phyloP scores from a whole-genome alignment of 2,888 invertebrate species.

The Pachymerium ferrugineum region DNA sequence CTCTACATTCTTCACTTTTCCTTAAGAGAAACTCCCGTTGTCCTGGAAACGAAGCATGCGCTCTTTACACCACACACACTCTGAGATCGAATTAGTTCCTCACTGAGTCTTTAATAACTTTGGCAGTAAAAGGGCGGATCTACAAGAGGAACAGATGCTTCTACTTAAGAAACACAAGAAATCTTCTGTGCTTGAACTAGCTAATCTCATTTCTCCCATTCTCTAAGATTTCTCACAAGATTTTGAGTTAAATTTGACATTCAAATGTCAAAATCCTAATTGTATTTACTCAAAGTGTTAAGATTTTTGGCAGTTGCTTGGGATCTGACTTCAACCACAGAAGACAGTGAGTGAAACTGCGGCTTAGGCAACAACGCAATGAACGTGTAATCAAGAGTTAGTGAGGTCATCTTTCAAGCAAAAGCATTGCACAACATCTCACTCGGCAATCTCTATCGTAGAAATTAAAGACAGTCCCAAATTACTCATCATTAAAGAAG shows the following conservation, averaged over 20 bases:
- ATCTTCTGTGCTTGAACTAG: too few relatives aligned
- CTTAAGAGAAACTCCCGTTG: background rate
- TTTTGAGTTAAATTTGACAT: too few relatives aligned
- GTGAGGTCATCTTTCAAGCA: constrained; percentile 13
- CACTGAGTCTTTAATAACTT: constrained; percentile 9
- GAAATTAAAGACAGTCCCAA: background rate
- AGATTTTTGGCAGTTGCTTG: background rate
- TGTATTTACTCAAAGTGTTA: background rate
- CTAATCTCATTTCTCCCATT: too few relatives aligned
- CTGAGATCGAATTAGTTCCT: constrained; percentile 18
- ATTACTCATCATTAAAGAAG: constrained; percentile 11
- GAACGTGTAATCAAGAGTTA: constrained; percentile 24
- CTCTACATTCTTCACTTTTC: background rate
- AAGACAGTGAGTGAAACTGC: constrained; percentile 15
- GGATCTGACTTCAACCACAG: background rate
- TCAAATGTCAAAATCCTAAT: background rate
- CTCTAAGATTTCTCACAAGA: too few relatives aligned
- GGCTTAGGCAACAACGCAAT: constrained; percentile 14
- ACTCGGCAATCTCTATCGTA: background rate
- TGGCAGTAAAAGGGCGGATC: constrained; percentile 1
- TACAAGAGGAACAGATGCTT: background rate
- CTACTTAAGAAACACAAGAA: background rate
- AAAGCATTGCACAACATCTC: background rate
- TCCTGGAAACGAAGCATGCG: background rate
- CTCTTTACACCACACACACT: constrained; percentile 19